Evolutionary conservation across 2,888 invertebrate species (phyloP), one percentile per base, ranked within the genome.

Genomic region (Caenorhabditis sulstoni): DNA sequence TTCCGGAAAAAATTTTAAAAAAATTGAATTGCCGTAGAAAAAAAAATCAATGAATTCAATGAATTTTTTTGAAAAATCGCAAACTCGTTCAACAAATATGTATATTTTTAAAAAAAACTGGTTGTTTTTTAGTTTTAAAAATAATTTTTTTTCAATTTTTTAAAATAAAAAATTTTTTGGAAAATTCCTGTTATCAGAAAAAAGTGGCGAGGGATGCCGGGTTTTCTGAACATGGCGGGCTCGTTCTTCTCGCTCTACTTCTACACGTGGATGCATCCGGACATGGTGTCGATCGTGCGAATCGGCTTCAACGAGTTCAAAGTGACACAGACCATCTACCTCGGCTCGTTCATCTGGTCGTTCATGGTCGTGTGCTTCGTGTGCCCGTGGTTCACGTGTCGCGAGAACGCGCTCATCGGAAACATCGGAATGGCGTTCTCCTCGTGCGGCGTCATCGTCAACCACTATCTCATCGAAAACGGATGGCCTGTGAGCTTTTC

Each of bases 261-360:
- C 20, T 62, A 62, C 64, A 49, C 55, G 14, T 71, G 71, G 71
- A 35, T 71, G 7, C 57, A 52, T 49, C 71, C 71, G 9, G 71
- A 71, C 35, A 11, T 71, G n/a, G 2, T 29, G 9, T 0, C 11
- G 20, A 0, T 23, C 11, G 41, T 71, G 22, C 62, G 57, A 0
- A 55, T 71, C 14, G 71, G 71, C 3, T 41, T 71, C 29, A n/a
- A 64, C 18, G 39, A 20, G 3, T 62, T 39, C 41, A 71, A 71
- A 41, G 62, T 71, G 7, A 49, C 55, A n/a, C 23, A 35, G 14
- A 3, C 39, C 0, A 57, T 71, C 29, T 64, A 71, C 22, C 18
- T 55, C 20, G 62, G 62, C 23, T 39, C 64, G 14, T 20, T 53
- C 22, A 0, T 70, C 5, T 64, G 62, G 47, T 20, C 62, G 5